Base-by-base conservation (phyloP, 2,888 invertebrate species). In the Chloroclystis v-ata region DNA sequence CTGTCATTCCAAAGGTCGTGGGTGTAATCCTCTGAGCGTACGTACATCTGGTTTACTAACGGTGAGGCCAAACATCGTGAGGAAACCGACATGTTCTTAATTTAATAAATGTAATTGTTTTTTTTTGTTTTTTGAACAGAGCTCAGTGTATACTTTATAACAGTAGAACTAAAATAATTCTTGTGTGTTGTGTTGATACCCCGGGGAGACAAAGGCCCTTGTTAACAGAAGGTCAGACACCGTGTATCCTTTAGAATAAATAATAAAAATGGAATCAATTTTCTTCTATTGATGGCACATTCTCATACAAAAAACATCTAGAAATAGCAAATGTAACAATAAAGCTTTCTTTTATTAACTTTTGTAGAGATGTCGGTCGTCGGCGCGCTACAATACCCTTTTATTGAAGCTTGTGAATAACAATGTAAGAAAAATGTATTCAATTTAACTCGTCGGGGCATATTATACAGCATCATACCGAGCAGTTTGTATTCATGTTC, bases 151-250 rank as follows among this genome's bases (percentile, higher is more conserved):
- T 28, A 1, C 29, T 39, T 20, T 9, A 37, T 16, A 28, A 10
- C 28, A 10, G 24, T 52, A 57, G 49, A 38, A 49, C 59, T 43
- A 49, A 51, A 66, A 61, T 61, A 57, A 68, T 70, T 62, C 57
- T 58, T 67, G 54, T 55, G 51, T 46, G 69, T 67, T 60, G 53
- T 57, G 65, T 63, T 65, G 64, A 60, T 63, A 60, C 56, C 51
- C 28, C 12, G 2, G 29, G 55, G 55, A 60, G 70, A 77, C 72
- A 80, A 82, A 79, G 74, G 69, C 59, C 60, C 75, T 75, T 75
- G 75, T 80, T 78, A 78, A 72, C 72, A 60, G 66, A 67, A 69
- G 75, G 75, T 72, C 72, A 68, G 65, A 69, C 70, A 49, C 52
- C 47, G 49, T 41, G 46, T 45, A 49, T 46, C 46, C 49, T 32